Conservation (phyloP, 2,888 invertebrate genomes). For the Colostygia pectinataria region DNA sequence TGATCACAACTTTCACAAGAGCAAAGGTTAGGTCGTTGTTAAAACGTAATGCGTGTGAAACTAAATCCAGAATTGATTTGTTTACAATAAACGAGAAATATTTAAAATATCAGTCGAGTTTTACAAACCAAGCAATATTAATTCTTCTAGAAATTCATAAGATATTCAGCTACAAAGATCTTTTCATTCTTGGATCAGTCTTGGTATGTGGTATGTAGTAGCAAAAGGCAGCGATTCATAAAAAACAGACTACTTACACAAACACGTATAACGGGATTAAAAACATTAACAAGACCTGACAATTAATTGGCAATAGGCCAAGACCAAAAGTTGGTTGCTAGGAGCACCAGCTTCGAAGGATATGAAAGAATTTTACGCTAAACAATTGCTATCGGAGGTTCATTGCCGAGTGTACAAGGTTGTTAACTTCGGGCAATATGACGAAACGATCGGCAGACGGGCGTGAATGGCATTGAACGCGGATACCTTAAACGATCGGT, state of each 20-base stretch:
- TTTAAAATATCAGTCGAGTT: background rate
- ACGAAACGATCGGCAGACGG: conserved; percentile 39
- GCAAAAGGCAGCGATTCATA: too few species aligned
- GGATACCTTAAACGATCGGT: conserved; percentile 31
- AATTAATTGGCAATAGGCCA: background rate
- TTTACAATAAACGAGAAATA: background rate
- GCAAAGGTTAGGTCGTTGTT: conserved; percentile 11
- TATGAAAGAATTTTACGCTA: conserved; percentile 31
- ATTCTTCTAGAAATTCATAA: background rate
- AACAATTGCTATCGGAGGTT: conserved; percentile 50
- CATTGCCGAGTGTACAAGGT: conserved; percentile 56
- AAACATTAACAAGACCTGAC: too few species aligned
- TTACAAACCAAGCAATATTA: background rate
- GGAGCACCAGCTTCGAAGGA: background rate
- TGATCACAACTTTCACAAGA: conserved; percentile 17
- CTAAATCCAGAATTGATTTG: conserved; percentile 2
- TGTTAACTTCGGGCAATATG: conserved; percentile 44
- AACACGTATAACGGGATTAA: too few species aligned
- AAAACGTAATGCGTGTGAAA: conserved; percentile 15
- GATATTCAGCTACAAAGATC: background rate
- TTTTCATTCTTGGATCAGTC: too few species aligned
- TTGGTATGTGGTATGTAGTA: too few species aligned
- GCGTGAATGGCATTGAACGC: conserved; percentile 44
- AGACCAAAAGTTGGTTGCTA: conserved; percentile 2
- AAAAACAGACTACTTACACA: too few species aligned